These are phyloP conservation scores for Zaprionus davidi DNA, from an alignment of 1,140 invertebrate species.

Conservation along the genomic window DNA sequence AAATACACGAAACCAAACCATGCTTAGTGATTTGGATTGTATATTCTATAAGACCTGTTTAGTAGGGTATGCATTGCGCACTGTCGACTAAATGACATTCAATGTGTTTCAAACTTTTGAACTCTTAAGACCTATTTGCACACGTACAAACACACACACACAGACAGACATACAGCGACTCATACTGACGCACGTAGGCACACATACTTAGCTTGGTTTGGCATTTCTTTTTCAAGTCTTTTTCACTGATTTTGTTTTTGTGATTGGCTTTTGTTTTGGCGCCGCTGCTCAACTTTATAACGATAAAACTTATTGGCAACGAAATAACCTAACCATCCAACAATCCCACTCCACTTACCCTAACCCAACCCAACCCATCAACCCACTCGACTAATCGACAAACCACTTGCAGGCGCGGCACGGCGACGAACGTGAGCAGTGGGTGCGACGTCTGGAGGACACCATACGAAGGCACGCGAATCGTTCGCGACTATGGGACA, in stretches of 20 bases:
- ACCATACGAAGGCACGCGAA: conserved; percentile 94
- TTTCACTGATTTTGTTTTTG: conserved; percentile 44
- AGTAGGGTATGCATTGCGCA: conserved; percentile 1
- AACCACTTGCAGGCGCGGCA: conserved; percentile 90
- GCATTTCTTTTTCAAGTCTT: conserved; percentile 10
- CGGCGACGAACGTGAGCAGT: conserved; percentile 96
- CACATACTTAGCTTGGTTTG: background rate
- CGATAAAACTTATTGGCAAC: conserved; percentile 72
- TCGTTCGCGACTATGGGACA: conserved; percentile 85
- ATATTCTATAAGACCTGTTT: background rate
- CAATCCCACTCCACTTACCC: background rate
- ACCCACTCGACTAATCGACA: conserved; percentile 21
- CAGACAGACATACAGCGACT: background rate
- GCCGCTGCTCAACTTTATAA: conserved; percentile 47
- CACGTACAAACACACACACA: background rate
- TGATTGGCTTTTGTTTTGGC: conserved; percentile 40
- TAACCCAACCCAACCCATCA: background rate
- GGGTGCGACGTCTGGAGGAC: conserved; percentile 97
- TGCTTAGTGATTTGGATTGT: background rate
- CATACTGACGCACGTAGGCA: background rate
- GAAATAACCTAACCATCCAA: conserved; percentile 19
- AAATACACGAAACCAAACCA: background rate
- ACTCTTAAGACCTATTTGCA: conserved; percentile 6
- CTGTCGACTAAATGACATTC: background rate
- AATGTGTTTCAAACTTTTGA: conserved; percentile 15